These are phyloP conservation scores for Holothuria glaberrima DNA, from an alignment of 35 echinoderm and acorn worm species.

Conservation along the genomic window DNA sequence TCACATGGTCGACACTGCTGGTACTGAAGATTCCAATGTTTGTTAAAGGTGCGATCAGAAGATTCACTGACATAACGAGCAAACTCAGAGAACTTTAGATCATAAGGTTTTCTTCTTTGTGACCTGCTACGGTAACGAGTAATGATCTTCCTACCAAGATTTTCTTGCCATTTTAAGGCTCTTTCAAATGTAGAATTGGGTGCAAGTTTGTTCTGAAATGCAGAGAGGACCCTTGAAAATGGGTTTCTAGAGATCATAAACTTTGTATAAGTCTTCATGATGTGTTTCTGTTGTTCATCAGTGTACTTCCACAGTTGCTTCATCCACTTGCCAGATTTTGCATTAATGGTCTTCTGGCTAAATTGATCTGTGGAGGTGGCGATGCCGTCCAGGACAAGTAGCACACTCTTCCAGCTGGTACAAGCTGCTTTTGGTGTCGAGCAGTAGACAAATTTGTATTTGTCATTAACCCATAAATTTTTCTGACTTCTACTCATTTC, in stretches of 20 bases:
- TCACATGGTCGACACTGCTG: slow-evolving; percentile 77
- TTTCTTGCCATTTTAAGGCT: slow-evolving; percentile 65
- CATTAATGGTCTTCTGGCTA: slow-evolving; percentile 77
- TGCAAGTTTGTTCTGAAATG: slow-evolving; percentile 86
- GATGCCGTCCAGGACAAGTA: slow-evolving; percentile 74
- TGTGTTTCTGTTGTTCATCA: slow-evolving; percentile 25
- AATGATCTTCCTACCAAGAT: slow-evolving; percentile 69
- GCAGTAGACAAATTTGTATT: slow-evolving; percentile 89
- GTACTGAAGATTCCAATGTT: slow-evolving; percentile 71
- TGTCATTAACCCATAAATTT: slow-evolving; percentile 72
- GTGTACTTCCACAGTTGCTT: slow-evolving; percentile 56
- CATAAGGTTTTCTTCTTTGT: not conserved
- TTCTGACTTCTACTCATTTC: not conserved
- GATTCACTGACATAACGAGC: slow-evolving; percentile 40
- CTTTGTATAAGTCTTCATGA: slow-evolving; percentile 83
- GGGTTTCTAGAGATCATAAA: slow-evolving; percentile 95
- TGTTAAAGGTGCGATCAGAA: not conserved
- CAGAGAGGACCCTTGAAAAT: slow-evolving; percentile 87
- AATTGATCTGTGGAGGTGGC: slow-evolving; percentile 52
- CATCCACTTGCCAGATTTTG: slow-evolving; percentile 53
- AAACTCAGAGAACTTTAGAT: slow-evolving; percentile 74
- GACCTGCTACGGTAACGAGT: not conserved
- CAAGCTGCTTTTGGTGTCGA: slow-evolving; percentile 85
- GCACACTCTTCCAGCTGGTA: slow-evolving; percentile 95
- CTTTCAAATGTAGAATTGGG: slow-evolving; percentile 78